These are phyloP conservation scores for Rhagologus leucostigma DNA, from an alignment of 2,113 vertebrate genomes.

Conservation along the genomic window DNA sequence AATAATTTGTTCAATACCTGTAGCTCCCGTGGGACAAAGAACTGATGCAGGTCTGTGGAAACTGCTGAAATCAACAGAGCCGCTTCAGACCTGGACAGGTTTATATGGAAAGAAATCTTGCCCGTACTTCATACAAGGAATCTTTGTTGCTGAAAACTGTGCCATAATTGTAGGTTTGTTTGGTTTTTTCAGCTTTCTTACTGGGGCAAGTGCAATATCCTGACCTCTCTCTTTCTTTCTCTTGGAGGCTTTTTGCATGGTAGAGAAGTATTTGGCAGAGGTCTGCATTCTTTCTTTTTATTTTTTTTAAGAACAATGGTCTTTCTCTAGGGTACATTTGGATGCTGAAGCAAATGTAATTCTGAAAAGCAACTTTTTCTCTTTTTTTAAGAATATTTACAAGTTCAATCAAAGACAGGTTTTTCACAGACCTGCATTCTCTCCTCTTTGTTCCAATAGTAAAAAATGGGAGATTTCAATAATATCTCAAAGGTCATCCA, in stretches of 20 bases:
- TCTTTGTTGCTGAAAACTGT: constrained; percentile 16
- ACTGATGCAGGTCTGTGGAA: neutral
- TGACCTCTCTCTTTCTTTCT: neutral
- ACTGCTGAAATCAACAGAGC: neutral
- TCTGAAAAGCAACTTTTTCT: neutral
- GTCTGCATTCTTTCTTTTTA: neutral
- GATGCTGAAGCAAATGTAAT: neutral
- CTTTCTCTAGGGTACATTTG: neutral
- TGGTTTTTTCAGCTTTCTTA: constrained; percentile 1
- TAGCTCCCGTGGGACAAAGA: neutral
- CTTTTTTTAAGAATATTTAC: neutral
- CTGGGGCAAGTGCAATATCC: neutral
- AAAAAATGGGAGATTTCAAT: neutral
- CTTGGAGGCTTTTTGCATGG: neutral
- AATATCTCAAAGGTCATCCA: neutral
- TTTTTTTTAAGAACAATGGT: neutral
- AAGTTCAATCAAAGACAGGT: neutral
- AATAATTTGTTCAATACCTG: neutral
- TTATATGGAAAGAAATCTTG: neutral
- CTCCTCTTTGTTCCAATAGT: neutral
- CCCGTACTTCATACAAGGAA: neutral
- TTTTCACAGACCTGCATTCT: neutral
- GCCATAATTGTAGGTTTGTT: neutral
- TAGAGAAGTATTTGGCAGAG: neutral
- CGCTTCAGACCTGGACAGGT: neutral